Conservation (phyloP, 2,797 vertebrate genomes). For the Pteropus rufus region DNA sequence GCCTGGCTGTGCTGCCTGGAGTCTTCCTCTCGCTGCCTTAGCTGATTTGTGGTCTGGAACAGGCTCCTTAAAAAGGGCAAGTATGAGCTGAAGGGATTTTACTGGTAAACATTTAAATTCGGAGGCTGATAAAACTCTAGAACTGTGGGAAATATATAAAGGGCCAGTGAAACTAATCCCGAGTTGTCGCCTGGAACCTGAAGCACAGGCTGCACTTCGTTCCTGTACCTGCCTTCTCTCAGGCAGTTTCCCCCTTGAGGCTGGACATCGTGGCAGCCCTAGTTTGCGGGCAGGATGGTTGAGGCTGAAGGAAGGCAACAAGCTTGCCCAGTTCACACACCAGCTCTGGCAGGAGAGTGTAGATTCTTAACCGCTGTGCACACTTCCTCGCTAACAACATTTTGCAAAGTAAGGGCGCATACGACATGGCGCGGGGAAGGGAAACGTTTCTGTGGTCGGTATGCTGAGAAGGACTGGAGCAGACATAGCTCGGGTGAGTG, state of each 20-base stretch:
- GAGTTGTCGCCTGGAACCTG: not conserved
- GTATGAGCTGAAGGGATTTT: not conserved
- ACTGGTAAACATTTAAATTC: not conserved
- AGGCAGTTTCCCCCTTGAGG: accelerated
- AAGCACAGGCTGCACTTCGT: not conserved
- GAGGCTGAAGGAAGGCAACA: not conserved
- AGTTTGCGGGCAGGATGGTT: not conserved
- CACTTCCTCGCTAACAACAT: not conserved
- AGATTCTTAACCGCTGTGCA: not conserved
- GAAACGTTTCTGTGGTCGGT: accelerated
- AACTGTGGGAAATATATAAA: not conserved
- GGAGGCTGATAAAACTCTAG: not conserved
- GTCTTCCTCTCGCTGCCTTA: not conserved
- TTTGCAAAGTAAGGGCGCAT: not conserved
- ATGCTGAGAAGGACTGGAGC: not conserved
- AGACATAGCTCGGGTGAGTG: not conserved
- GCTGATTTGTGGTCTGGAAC: not conserved
- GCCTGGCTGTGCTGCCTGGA: accelerated
- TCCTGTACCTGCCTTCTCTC: not conserved
- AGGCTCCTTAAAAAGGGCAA: not conserved
- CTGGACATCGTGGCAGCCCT: not conserved
- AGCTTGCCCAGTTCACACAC: not conserved
- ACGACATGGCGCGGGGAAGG: accelerated
- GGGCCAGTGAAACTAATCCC: not conserved
- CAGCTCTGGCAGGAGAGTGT: not conserved